Evolutionary conservation across 1,140 invertebrate species (phyloP), one percentile per base, ranked within the genome.

Genomic region (Linepithema humile): DNA sequence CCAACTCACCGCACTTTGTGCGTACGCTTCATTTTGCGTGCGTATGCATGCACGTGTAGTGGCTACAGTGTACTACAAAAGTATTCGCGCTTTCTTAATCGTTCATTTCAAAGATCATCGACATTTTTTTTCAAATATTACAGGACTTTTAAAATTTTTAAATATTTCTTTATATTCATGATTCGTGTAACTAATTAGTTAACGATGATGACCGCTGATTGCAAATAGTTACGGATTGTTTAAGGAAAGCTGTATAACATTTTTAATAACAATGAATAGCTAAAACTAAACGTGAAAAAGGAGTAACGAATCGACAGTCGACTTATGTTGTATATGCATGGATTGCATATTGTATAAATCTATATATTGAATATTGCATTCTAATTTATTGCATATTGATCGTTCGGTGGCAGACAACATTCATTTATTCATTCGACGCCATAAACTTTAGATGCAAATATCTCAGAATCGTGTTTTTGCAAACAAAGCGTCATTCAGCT

Each of bases 361-460:
- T 53, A 15, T 72, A 72, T 72, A n/a, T n/a, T 55, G 69, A 72
- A 72, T 72, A 72, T 72, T 72, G 48, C 32, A 72, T 72, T 72
- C 32, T 26, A 72, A 55, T 55, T 72, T 72, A 72, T 12, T 6
- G 32, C 32, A 26, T 55, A 72, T 72, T 72, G 69, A 72, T 72
- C 55, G 55, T 72, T 72, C 48, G 55, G 32, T 23, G 12, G 38
- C 53, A 12, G n/a, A 72, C 32, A 29, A 32, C 45, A 72, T 72
- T 55, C 32, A 72, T 55, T 53, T 29, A 55, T 72, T n/a, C 32
- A 72, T 72, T 72, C 48, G 15, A 3, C 17, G 32, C 32, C 69
- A 23, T 55, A 72, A 72, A 53, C 69, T 55, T 55, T 6, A 72
- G 32, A 72, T 72, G 69, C 69, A 72, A 55, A 72, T 72, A 72